Conservation (phyloP, 2,888 invertebrate genomes). For the Macroteleia sp. region DNA sequence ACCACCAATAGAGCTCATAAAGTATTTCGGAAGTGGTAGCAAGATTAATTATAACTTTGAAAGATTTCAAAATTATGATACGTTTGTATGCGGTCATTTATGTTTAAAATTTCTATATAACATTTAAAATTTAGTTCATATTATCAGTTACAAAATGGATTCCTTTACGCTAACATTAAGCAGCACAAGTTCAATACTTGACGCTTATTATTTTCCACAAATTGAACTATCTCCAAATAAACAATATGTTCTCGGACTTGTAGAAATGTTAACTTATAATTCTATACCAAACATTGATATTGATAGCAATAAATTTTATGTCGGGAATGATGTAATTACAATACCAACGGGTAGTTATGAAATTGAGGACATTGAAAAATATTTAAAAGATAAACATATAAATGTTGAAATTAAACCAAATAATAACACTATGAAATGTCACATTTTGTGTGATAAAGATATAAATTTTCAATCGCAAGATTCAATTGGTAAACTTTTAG, state of each 20-base stretch:
- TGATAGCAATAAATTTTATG: not conserved
- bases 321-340: not conserved
- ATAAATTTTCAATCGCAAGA: too few relatives aligned
- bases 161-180: not conserved
- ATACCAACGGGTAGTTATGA: not conserved
- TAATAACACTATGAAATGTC: too few relatives aligned
- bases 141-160: not conserved
- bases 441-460: too few relatives aligned
- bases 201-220: constrained; percentile 1
- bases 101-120: not conserved
- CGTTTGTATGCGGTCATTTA: not conserved
- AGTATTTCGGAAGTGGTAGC: too few relatives aligned
- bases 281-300: not conserved
- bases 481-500: too few relatives aligned
- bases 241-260: not conserved
- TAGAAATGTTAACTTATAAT: constrained; percentile 5
- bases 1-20: constrained; percentile 15
- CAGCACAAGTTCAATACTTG: constrained; percentile 3
- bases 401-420: too few relatives aligned
- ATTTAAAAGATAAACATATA: too few relatives aligned
- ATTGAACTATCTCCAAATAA: not conserved
- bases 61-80: too few relatives aligned
- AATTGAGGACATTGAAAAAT: not conserved
- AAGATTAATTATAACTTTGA: too few relatives aligned
- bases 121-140: not conserved